These are phyloP conservation scores for Tinea pellionella DNA, from an alignment of 2,888 invertebrate species.

Conservation along the genomic window DNA sequence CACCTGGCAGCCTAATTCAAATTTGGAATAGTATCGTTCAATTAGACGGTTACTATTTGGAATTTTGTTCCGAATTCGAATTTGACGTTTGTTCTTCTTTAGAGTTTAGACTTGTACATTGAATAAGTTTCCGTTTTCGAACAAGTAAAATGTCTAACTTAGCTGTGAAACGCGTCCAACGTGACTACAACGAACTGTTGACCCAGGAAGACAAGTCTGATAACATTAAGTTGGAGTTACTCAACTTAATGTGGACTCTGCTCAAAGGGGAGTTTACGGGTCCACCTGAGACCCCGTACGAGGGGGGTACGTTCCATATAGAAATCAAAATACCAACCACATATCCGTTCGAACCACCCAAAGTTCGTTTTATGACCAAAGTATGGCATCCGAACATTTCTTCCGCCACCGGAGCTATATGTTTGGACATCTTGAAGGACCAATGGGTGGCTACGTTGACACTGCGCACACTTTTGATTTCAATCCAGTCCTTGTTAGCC, in stretches of 20 bases:
- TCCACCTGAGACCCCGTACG: constrained; percentile 98
- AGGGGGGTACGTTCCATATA: constrained; percentile 92
- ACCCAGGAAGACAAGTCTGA: neutral
- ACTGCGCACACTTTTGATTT: constrained; percentile 92
- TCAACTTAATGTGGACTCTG: constrained; percentile 92
- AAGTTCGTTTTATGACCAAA: constrained; percentile 96
- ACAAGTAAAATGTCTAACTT: constrained; percentile 4
- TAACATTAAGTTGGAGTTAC: constrained; percentile 85
- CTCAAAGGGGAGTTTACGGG: constrained; percentile 96
- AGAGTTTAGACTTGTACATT: neutral
- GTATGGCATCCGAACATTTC: constrained; percentile 99
- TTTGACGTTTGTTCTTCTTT: neutral
- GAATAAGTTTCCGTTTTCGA: neutral
- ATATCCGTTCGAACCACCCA: constrained; percentile 99
- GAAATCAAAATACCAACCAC: constrained; percentile 99
- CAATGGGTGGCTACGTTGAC: constrained; percentile 99
- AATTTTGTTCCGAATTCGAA: neutral
- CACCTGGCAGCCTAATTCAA: constrained; percentile 72
- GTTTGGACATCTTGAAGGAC: constrained; percentile 97
- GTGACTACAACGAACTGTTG: neutral
- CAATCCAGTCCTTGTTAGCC: constrained; percentile 93
- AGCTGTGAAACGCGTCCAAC: neutral
- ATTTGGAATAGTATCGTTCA: neutral
- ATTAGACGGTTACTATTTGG: neutral
- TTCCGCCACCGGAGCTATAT: constrained; percentile 97